Conservation (phyloP, 2,888 invertebrate species). For the Meloe dianella region DNA sequence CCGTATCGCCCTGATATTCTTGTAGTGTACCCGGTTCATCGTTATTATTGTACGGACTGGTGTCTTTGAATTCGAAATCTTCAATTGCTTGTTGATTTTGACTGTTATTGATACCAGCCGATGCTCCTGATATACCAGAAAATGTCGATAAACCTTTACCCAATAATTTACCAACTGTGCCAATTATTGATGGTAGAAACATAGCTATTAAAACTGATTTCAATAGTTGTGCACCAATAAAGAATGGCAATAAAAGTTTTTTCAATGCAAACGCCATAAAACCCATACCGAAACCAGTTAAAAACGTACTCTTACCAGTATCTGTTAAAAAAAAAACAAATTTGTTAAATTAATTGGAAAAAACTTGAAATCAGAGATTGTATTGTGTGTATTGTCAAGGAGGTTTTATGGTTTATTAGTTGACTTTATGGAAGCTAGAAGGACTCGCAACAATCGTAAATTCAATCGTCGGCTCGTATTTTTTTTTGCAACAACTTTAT, state of each 20-base stretch:
- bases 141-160: slow-evolving; percentile 76
- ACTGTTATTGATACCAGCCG: slow-evolving; percentile 50
- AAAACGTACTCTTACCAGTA: slow-evolving; percentile 66
- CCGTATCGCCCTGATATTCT: slow-evolving; percentile 55
- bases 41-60: slow-evolving; percentile 58
- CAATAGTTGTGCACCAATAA: slow-evolving; percentile 81
- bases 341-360: background rate
- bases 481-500: background rate
- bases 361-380: background rate
- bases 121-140: slow-evolving; percentile 64
- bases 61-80: slow-evolving; percentile 79
- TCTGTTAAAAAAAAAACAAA: slow-evolving; percentile 20
- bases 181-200: slow-evolving; percentile 83
- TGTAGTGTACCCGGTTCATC: slow-evolving; percentile 48
- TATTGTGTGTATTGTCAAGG: background rate
- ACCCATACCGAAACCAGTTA: slow-evolving; percentile 70
- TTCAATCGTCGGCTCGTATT: background rate
- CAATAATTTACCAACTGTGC: slow-evolving; percentile 81
- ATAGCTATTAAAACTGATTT: slow-evolving; percentile 83
- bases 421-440: background rate
- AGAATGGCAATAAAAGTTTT: slow-evolving; percentile 80
- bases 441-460: background rate
- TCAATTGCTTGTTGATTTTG: slow-evolving; percentile 61
- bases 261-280: slow-evolving; percentile 80
- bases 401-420: background rate